phyloP scores from a whole-genome alignment of 2,113 vertebrate genomes.

The Oxyruncus cristatus region DNA sequence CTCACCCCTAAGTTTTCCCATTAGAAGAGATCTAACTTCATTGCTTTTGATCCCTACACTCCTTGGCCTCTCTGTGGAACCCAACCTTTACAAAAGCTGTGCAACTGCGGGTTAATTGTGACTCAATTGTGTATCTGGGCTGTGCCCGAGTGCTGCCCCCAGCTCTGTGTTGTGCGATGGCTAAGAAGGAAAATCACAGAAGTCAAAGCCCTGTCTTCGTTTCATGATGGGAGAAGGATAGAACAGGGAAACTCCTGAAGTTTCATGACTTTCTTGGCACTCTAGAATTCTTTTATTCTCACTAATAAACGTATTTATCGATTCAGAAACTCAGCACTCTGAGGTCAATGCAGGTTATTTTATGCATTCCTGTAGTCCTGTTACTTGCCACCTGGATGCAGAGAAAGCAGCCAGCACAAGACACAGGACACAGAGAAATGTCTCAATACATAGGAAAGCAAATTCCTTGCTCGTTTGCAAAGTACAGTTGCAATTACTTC shows the following conservation, averaged over 20 bases:
- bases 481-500: neutral
- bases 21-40: neutral
- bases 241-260: neutral
- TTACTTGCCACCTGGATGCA: neutral
- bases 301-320: neutral
- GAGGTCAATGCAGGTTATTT: neutral
- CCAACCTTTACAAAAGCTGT: neutral
- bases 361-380: neutral
- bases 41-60: neutral
- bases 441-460: neutral
- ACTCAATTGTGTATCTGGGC: neutral
- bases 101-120: neutral
- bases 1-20: neutral
- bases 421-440: neutral
- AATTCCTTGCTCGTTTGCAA: neutral
- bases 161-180: neutral
- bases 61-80: neutral
- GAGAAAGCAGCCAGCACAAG: neutral
- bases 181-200: neutral
- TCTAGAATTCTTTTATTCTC: neutral
- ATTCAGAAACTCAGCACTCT: neutral
- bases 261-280: neutral
- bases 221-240: neutral
- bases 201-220: neutral
- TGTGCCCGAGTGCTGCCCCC: neutral